phyloP scores from a whole-genome alignment of 2,888 invertebrate genomes.

The Bombyx huttoni region DNA sequence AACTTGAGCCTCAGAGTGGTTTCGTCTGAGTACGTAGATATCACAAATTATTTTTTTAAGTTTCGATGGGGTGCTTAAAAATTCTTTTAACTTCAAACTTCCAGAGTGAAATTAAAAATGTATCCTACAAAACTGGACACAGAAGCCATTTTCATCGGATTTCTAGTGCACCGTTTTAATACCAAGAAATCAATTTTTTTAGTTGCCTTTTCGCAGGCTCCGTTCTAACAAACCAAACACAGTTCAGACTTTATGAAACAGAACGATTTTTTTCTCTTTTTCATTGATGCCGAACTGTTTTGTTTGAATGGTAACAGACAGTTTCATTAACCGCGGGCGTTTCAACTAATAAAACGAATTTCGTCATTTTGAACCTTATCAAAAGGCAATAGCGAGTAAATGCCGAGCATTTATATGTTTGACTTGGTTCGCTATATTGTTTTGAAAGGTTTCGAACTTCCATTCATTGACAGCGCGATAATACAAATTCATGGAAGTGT shows the following conservation, averaged over 20 bases:
- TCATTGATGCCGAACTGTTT: background rate
- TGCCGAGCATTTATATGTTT: background rate
- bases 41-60: no score
- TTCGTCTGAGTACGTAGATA: no score
- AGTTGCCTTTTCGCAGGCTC: background rate
- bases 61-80: no score
- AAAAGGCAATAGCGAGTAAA: background rate
- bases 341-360: background rate
- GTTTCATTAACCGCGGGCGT: background rate
- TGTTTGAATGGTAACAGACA: background rate
- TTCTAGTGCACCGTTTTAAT: background rate
- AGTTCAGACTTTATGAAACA: background rate
- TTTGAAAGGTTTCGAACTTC: background rate
- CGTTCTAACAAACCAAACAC: background rate
- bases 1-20: no score
- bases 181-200: background rate
- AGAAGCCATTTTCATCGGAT: background rate
- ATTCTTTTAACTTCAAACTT: no score
- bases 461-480: background rate
- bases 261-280: background rate
- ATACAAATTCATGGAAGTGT: background rate
- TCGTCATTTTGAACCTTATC: background rate
- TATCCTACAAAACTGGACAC: background rate
- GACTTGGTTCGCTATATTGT: background rate
- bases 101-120: no score